phyloP scores from a whole-genome alignment of 2,113 vertebrate genomes.

The Octodon degus region DNA sequence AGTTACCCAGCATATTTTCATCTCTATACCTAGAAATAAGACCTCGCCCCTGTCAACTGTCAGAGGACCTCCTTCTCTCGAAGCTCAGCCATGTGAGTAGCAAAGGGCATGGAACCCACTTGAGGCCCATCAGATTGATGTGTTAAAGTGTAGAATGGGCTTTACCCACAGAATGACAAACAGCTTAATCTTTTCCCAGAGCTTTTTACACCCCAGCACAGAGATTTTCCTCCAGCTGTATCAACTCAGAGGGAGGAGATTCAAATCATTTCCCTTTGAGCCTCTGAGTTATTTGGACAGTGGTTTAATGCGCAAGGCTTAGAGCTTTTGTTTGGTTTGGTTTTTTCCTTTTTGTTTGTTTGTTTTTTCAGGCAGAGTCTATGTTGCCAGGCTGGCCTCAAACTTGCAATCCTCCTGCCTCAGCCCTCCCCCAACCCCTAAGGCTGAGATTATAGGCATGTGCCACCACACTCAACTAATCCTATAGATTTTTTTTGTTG shows the following conservation, averaged over 20 bases:
- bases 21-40: background rate
- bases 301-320: constrained; percentile 42
- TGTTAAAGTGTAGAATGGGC: background rate
- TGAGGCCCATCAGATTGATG: background rate
- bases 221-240: background rate
- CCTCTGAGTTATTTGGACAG: background rate
- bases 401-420: background rate
- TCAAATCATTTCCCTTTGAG: background rate
- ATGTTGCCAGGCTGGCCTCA: background rate
- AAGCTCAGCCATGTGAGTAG: background rate
- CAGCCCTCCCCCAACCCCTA: background rate
- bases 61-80: background rate
- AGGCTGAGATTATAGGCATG: background rate
- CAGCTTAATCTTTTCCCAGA: background rate
- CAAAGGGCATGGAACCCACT: background rate
- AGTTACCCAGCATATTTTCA: background rate
- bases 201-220: background rate
- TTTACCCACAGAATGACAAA: background rate
- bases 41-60: background rate
- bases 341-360: background rate
- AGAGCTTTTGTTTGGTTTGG: background rate
- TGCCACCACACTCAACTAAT: background rate
- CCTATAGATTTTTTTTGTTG: background rate
- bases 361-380: background rate
- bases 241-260: background rate